phyloP scores from a whole-genome alignment of 2,888 invertebrate species.

The Drosophila anceps region DNA sequence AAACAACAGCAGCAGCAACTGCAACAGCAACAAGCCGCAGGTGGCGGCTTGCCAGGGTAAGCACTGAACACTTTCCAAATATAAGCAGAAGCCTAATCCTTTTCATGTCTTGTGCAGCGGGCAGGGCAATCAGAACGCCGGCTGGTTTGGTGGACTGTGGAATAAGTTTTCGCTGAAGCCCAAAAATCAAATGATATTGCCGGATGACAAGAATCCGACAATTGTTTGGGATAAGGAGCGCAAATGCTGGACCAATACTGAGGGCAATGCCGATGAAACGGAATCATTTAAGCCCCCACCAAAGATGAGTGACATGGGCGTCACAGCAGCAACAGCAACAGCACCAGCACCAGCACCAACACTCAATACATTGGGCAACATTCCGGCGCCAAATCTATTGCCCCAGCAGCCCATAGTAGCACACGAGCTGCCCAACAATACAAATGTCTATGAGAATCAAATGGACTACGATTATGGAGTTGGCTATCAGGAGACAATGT shows the following conservation, averaged over 20 bases:
- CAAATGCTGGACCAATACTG: conserved; percentile 94
- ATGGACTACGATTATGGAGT: conserved; percentile 42
- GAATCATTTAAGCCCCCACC: conserved; percentile 89
- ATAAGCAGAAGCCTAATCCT: neutral
- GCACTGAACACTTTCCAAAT: neutral
- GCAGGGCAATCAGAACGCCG: conserved; percentile 84
- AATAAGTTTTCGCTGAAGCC: conserved; percentile 92
- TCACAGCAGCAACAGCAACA: conserved; percentile 1
- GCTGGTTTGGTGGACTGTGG: conserved; percentile 95
- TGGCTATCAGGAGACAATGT: conserved; percentile 31
- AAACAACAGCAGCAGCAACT: conserved; percentile 25
- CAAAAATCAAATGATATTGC: conserved; percentile 97
- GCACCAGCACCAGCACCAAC: conserved; percentile 1
- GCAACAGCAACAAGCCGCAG: conserved; percentile 35
- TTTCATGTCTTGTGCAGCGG: conserved; percentile 39
- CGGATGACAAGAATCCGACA: conserved; percentile 96
- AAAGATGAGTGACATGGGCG: conserved; percentile 87
- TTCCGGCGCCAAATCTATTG: conserved; percentile 39
- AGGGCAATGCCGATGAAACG: conserved; percentile 86
- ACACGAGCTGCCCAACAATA: conserved; percentile 35
- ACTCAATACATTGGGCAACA: conserved; percentile 36
- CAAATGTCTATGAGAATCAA: conserved; percentile 41
- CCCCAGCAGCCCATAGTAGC: conserved; percentile 16
- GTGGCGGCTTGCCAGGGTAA: conserved; percentile 61
- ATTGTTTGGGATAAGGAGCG: conserved; percentile 97